Conservation (phyloP, 64 coral and sea anemone species). For the Montipora sp. region DNA sequence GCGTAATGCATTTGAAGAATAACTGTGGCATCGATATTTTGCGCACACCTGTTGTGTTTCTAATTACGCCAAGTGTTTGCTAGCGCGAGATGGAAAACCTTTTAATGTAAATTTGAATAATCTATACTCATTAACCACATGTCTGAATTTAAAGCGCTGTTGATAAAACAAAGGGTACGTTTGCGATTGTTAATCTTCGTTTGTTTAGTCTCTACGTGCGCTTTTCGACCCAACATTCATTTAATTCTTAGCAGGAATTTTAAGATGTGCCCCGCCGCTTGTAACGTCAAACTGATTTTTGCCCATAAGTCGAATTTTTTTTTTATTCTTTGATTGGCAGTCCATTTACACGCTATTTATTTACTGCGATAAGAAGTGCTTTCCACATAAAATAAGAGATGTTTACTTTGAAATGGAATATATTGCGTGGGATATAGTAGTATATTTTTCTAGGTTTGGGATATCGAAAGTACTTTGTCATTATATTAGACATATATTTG, state of each 20-base stretch:
- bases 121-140: background rate
- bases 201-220: too few species aligned
- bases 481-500: background rate
- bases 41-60: background rate
- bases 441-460: background rate
- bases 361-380: background rate
- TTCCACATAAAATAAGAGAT: background rate
- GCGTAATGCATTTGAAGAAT: too few species aligned
- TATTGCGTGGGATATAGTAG: background rate
- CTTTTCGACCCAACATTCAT: background rate
- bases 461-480: too few species aligned
- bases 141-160: background rate
- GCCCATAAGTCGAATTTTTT: too few species aligned
- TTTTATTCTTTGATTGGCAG: background rate
- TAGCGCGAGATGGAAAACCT: background rate
- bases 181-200: too few species aligned
- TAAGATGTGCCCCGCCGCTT: too few species aligned
- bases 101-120: conserved; percentile 28
- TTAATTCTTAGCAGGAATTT: background rate
- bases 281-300: too few species aligned
- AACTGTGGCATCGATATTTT: too few species aligned
- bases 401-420: background rate
- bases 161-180: conserved; percentile 7
- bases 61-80: background rate
- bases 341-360: background rate